Percentiles rank a stretch among this genome's conserved stretches.
phyloP scores from a whole-genome alignment of 2,113 vertebrate genomes.

The Dicentrarchus labrax region DNA sequence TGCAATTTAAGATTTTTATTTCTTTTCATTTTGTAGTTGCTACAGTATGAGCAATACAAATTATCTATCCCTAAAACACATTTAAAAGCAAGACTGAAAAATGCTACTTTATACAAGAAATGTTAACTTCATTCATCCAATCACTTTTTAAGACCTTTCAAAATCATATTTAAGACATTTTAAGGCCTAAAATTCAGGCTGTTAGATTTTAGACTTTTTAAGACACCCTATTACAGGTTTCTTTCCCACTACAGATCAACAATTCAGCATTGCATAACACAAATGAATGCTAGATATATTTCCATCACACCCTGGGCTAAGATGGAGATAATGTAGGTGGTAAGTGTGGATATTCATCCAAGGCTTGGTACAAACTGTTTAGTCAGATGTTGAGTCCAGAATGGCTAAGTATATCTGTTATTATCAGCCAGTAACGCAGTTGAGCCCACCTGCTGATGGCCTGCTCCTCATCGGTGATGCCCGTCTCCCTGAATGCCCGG shows the following conservation, averaged over 20 bases:
- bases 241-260: not conserved
- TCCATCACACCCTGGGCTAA: not conserved
- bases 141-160: no score
- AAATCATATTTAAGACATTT: no score
- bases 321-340: not conserved
- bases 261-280: not conserved
- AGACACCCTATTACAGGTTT: no score
- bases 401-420: not conserved
- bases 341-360: conserved; percentile 2
- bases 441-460: conserved; percentile 95
- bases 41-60: no score
- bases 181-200: no score
- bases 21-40: no score
- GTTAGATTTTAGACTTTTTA: no score
- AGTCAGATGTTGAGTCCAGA: not conserved
- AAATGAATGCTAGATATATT: not conserved
- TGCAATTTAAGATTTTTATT: no score
- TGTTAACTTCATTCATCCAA: no score
- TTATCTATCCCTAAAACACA: no score
- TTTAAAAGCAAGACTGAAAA: no score
- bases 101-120: no score
- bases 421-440: not conserved
- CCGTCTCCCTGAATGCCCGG: conserved; percentile 97
- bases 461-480: conserved; percentile 99
- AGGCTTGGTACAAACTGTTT: not conserved